Percentiles rank a stretch among this genome's conserved stretches.
Conservation (phyloP, 2,113 vertebrate genomes). For the Cyanoderma ruficeps region DNA sequence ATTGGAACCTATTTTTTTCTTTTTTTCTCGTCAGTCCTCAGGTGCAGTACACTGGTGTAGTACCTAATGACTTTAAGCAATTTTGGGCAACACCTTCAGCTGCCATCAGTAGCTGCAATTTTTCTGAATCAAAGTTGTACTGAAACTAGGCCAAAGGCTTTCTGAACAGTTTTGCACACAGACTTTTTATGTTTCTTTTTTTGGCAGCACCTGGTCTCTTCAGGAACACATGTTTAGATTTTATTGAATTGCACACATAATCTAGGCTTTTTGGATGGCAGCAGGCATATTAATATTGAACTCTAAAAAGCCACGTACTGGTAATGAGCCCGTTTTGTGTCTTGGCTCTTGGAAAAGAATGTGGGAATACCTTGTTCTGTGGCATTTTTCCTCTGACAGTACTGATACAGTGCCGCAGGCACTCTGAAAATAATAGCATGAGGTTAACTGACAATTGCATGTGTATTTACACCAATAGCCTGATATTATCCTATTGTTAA, state of each 20-base stretch:
- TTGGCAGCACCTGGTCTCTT: slow-evolving; percentile 43
- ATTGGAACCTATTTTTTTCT: neutral
- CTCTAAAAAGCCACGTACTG: slow-evolving; percentile 72
- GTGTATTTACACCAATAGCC: slow-evolving; percentile 76
- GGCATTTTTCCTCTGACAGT: slow-evolving; percentile 75
- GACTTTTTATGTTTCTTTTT: neutral
- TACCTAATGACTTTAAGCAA: neutral
- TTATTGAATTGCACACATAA: slow-evolving; percentile 54
- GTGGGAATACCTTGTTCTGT: slow-evolving; percentile 71
- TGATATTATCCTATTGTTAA: slow-evolving; percentile 78
- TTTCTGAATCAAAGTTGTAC: neutral
- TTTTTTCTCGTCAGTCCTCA: neutral
- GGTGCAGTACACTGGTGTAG: no score
- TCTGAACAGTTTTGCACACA: neutral
- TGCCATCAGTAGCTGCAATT: neutral
- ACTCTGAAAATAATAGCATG: slow-evolving; percentile 74
- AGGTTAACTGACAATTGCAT: slow-evolving; percentile 82
- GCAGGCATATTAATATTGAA: slow-evolving; percentile 67
- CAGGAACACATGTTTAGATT: slow-evolving; percentile 66
- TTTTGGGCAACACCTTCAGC: neutral
- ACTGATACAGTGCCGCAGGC: slow-evolving; percentile 76
- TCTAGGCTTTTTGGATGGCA: slow-evolving; percentile 22
- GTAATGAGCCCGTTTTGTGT: slow-evolving; percentile 74
- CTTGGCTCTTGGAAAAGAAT: slow-evolving; percentile 67
- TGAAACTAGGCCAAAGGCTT: neutral